A percentile compares a stretch with the other conserved stretches of the same genome.
These are phyloP conservation scores for Notoglanidium macrostoma DNA, from an alignment of 2,797 vertebrate species.

Conservation along the genomic window DNA sequence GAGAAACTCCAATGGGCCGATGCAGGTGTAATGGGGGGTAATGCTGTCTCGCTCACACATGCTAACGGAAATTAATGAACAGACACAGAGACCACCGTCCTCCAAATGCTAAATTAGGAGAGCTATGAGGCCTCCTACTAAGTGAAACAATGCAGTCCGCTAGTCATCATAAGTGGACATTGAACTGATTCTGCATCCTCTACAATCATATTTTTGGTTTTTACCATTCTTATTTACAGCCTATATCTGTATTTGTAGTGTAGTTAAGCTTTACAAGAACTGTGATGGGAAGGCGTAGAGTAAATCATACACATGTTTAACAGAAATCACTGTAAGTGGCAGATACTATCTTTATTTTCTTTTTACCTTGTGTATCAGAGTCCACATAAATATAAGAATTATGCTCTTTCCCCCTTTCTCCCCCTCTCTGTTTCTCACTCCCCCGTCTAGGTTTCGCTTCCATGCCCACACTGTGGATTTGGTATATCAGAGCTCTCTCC, in stretches of 20 bases:
- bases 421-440: constrained; percentile 29
- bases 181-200: background rate
- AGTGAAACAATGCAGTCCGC: background rate
- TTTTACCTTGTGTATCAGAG: background rate
- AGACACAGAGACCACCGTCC: constrained; percentile 63
- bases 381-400: background rate
- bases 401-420: background rate
- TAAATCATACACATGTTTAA: background rate
- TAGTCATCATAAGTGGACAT: background rate
- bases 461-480: constrained; percentile 85
- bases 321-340: background rate
- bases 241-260: background rate
- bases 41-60: constrained; percentile 67
- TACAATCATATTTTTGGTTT: background rate
- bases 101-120: constrained; percentile 78
- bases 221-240: background rate
- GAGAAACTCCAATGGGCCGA: constrained; percentile 66
- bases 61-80: constrained; percentile 77
- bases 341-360: background rate
- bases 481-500: constrained; percentile 87
- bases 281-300: background rate
- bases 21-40: constrained; percentile 54
- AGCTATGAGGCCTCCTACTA: constrained; percentile 41
- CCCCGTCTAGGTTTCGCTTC: constrained; percentile 81
- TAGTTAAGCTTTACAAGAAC: background rate